Conservation (phyloP, 2,113 vertebrate genomes). For the Stegostoma tigrinum region DNA sequence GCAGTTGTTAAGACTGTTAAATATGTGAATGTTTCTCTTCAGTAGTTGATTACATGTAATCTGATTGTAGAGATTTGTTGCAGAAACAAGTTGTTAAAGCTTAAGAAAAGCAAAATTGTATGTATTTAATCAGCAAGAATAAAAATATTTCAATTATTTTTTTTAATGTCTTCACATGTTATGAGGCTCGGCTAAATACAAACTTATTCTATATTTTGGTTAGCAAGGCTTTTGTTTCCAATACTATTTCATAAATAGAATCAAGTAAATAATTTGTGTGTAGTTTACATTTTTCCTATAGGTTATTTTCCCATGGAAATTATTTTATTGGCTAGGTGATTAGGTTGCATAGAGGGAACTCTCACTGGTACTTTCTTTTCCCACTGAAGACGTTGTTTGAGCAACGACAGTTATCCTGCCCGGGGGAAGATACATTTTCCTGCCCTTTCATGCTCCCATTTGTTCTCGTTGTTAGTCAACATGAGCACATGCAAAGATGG, state of each 20-base stretch:
- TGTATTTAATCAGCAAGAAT: neutral
- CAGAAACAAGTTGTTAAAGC: neutral
- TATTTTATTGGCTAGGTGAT: slow-evolving; percentile 29
- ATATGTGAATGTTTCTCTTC: neutral
- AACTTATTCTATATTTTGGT: neutral
- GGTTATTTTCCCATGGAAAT: slow-evolving; percentile 30
- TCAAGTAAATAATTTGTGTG: slow-evolving; percentile 1
- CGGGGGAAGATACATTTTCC: slow-evolving; percentile 26
- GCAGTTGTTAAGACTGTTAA: neutral
- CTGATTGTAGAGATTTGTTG: neutral
- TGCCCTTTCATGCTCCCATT: slow-evolving; percentile 36
- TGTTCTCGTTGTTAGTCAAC: slow-evolving; percentile 31
- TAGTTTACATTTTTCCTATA: slow-evolving; percentile 6
- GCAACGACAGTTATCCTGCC: slow-evolving; percentile 32
- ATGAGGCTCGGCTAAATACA: neutral
- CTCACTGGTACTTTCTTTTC: slow-evolving; percentile 17
- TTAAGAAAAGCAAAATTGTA: neutral
- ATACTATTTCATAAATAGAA: neutral
- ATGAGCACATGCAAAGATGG: slow-evolving; percentile 22
- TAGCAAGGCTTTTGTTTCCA: neutral
- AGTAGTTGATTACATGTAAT: neutral
- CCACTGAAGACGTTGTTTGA: slow-evolving; percentile 36
- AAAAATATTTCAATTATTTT: slow-evolving; percentile 3
- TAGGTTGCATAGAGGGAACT: slow-evolving; percentile 12
- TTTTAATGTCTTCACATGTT: neutral